Conservation (phyloP, 1,140 invertebrate genomes). For the Bombus picipes region DNA sequence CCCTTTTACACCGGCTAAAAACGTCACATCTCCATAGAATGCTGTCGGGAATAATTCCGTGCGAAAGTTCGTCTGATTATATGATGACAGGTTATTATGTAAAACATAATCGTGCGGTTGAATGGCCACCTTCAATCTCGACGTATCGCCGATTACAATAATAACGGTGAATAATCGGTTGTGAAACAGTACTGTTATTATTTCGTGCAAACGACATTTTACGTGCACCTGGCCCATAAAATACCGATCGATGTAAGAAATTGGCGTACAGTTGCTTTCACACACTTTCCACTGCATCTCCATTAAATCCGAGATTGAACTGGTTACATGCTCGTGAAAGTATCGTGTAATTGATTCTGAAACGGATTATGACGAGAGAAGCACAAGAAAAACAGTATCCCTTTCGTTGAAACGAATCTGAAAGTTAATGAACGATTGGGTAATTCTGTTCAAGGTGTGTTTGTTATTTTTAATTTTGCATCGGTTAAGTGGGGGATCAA, state of each 20-base stretch:
- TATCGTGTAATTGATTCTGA: background rate
- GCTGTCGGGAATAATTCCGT: conserved; percentile 42
- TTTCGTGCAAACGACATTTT: background rate
- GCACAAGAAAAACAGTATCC: background rate
- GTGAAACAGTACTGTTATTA: conserved; percentile 26
- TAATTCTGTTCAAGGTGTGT: background rate
- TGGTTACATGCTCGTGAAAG: conserved; percentile 18
- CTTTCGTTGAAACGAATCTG: no score
- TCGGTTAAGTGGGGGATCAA: no score
- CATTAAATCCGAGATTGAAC: conserved; percentile 15
- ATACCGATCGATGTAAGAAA: background rate
- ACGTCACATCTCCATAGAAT: conserved; percentile 54
- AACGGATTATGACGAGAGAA: background rate
- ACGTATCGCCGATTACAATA: conserved; percentile 27
- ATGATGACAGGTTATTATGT: conserved; percentile 55
- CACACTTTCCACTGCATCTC: background rate
- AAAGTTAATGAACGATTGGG: background rate
- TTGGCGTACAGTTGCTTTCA: background rate
- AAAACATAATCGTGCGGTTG: conserved; percentile 25
- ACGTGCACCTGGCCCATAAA: background rate
- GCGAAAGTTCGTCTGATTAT: conserved; percentile 60
- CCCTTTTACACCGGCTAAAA: conserved; percentile 23
- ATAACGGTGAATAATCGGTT: conserved; percentile 16
- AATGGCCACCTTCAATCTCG: conserved; percentile 48
- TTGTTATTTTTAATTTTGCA: background rate